A percentile compares a stretch with the other conserved stretches of the same genome.
phyloP scores from a whole-genome alignment of 2,113 vertebrate genomes.

The Hiodon tergisus region DNA sequence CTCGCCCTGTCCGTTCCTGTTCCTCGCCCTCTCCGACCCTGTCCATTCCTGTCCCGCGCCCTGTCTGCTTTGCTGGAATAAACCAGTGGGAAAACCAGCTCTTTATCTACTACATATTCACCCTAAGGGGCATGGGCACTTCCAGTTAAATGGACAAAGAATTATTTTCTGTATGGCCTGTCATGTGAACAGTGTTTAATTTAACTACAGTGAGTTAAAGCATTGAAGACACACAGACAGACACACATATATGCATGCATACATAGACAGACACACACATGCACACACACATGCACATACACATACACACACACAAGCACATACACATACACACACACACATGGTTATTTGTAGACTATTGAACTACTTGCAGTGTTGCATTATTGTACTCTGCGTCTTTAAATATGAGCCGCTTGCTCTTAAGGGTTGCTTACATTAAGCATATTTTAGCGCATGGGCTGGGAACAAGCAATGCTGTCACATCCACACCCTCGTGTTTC shows the following conservation, averaged over 20 bases:
- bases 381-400: neutral
- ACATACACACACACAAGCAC: neutral
- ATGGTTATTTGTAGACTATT: neutral
- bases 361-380: neutral
- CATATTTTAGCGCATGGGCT: conserved; percentile 27
- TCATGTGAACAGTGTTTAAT: no score
- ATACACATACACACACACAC: neutral
- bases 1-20: no score
- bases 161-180: neutral
- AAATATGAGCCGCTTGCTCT: conserved; percentile 7
- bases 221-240: neutral
- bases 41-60: no score
- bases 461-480: conserved; percentile 10
- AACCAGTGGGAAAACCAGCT: no score
- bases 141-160: neutral
- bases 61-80: no score
- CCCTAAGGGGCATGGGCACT: neutral
- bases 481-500: conserved; percentile 1
- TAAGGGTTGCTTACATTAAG: conserved; percentile 28
- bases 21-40: no score
- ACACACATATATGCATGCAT: neutral
- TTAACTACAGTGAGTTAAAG: no score
- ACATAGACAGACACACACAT: neutral
- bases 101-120: neutral
- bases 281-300: neutral